Percentiles rank a stretch among this genome's conserved stretches.
These are phyloP conservation scores for Saccostrea echinata DNA, from an alignment of 1,140 invertebrate species.

Conservation along the genomic window DNA sequence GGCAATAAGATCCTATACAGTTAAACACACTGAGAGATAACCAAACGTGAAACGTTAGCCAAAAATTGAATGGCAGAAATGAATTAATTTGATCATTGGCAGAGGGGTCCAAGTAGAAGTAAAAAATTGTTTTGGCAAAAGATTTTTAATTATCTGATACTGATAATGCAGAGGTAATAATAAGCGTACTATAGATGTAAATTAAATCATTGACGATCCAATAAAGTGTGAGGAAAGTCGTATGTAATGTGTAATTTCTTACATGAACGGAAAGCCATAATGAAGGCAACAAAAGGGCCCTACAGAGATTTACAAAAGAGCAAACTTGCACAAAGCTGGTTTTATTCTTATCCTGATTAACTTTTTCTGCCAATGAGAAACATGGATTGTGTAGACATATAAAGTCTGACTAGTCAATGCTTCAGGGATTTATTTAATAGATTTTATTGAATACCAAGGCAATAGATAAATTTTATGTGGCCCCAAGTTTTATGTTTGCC, in stretches of 20 bases:
- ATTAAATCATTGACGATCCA: neutral
- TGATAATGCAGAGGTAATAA: neutral
- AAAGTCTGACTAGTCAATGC: neutral
- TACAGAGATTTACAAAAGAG: neutral
- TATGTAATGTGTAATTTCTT: slow-evolving; percentile 37
- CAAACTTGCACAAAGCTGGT: neutral
- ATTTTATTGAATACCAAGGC: neutral
- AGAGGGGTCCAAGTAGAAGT: neutral
- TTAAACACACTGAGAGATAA: too few species aligned
- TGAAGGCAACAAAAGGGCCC: neutral
- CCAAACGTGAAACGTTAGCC: too few species aligned
- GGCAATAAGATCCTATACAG: too few species aligned
- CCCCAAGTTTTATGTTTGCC: neutral
- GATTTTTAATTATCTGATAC: neutral
- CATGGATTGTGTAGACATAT: neutral
- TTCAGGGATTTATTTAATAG: slow-evolving; percentile 12
- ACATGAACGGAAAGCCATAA: slow-evolving; percentile 15
- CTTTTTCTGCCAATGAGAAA: neutral
- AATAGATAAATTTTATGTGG: slow-evolving; percentile 17
- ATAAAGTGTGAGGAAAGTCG: neutral
- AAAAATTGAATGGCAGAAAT: neutral
- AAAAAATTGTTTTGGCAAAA: neutral
- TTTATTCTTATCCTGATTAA: neutral
- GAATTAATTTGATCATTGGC: neutral
- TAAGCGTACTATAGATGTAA: neutral